Base-by-base conservation (phyloP, 2,888 invertebrate species). In the Sipha maydis region DNA sequence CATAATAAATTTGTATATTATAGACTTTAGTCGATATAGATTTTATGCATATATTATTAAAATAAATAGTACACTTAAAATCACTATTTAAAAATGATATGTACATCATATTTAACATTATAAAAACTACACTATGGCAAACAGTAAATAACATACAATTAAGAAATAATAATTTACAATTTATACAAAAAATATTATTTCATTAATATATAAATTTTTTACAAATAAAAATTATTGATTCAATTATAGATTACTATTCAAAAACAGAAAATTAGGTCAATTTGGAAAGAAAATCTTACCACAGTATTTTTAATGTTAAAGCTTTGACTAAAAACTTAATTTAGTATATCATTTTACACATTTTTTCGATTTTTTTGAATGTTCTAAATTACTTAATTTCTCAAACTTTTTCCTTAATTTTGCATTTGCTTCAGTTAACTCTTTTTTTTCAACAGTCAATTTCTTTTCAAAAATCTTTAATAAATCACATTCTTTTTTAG, bases 401-500 rank as follows among this genome's bases (percentile, higher is more conserved):
- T 21, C 38, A 5, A 83, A 34, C n/a, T 61, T 75, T 61, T n/a
- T 25, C n/a, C 7, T 41, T 3, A 88, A 8, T 1, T 11, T 0
- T 19, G 61, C 11, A 31, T 88, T 88, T 19, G 25, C 3, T 25
- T 61, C 7, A 0, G 0, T 0, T 41, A 28, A 82, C 28, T 31
- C 0, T 14, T 25, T 17, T 82, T 82, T 88, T 82, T 88, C 75
- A 3, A 19, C 31, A 9, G 82, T 0, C 56, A 88, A 41, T 76
- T 67, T 82, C 0, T 34, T 76, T 34, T 88, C 82, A 31, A 5
- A 67, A 19, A 17, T 14, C 0, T 19, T 31, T 4, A 88, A 41
- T 2, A 34, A 9, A 31, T 48, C 41, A 21, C 80, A 82, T 7
- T 88, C 88, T 34, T n/a, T 80, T 67, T 82, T 88, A 48, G 88